phyloP scores from a whole-genome alignment of 2,113 vertebrate genomes.

The Piliocolobus tephrosceles region DNA sequence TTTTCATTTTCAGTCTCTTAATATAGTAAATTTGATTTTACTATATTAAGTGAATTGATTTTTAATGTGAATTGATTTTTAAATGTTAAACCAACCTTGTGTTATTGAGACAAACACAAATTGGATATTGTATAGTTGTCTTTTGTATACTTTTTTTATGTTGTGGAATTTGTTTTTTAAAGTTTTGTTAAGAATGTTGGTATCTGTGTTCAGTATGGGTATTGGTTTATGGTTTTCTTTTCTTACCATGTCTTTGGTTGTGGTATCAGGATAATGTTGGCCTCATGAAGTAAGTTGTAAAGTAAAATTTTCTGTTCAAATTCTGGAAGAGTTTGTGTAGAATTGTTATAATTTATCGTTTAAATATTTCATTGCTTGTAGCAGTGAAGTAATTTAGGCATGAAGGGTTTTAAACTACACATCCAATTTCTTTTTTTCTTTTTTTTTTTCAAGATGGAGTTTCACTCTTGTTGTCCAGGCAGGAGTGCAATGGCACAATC shows the following conservation, averaged over 20 bases:
- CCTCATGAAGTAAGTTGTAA: neutral
- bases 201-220: neutral
- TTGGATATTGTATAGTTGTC: neutral
- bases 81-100: neutral
- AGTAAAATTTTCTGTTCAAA: neutral
- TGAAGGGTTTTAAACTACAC: neutral
- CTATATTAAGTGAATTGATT: no score
- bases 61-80: neutral
- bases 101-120: neutral
- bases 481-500: no score
- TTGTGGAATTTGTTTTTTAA: neutral
- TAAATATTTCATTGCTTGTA: neutral
- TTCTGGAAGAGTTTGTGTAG: neutral
- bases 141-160: neutral
- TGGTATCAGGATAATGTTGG: neutral
- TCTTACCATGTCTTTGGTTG: neutral
- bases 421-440: neutral
- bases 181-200: neutral
- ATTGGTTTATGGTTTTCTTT: neutral
- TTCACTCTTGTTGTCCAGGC: no score
- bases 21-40: neutral
- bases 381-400: neutral
- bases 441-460: no score
- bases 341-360: neutral
- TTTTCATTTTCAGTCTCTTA: neutral